Evolutionary conservation across 2,113 vertebrate species (phyloP), one percentile per base, ranked within the genome.

Genomic region (Montifringilla adamsi): DNA sequence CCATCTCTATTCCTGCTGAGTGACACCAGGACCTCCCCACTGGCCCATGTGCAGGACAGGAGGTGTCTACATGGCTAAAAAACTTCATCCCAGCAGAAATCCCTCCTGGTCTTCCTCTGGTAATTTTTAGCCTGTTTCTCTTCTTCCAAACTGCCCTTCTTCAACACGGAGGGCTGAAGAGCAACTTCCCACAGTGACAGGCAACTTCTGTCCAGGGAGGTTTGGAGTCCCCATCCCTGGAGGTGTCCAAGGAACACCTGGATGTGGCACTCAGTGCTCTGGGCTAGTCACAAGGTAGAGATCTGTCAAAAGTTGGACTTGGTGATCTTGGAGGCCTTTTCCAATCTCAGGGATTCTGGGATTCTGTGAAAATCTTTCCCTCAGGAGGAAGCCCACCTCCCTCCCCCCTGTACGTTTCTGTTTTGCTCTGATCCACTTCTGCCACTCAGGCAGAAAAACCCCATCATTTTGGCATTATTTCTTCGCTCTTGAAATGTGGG

Each of bases 61-160:
- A 56, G 15, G 89, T 79, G 31, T 99, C 98, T 4, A 98, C 41
- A 12, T 62, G 62, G 66, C 76, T 95, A 89, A 98, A 98, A 70
- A 98, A 76, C 27, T 97, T 96, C 0, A 77, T 84, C 97, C 49
- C 94, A 94, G 95, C 98, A 98, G 39, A 98, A 97, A 23, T 98
- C 97, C 81, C 89, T 98, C 30, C 97, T 97, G 30, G 58, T 80
- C 87, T 93, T 98, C 84, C 96, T 97, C 72, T 75, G 96, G 30
- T 24, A 27, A 13, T 74, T 96, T 73, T 63, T 17, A 19, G 7
- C 17, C 33, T 41, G 28, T 7, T 69, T 89, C 15, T 81, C 31
- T 77, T 64, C 37, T 31, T 26, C 44, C 18, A 55, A 7, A 21
- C 20, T 60, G 24, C n/a, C 15, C 21, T 67, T 84, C 46, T 23